Evolutionary conservation across 2,888 invertebrate species (phyloP).

Genomic region (Eupeodes luniger): DNA sequence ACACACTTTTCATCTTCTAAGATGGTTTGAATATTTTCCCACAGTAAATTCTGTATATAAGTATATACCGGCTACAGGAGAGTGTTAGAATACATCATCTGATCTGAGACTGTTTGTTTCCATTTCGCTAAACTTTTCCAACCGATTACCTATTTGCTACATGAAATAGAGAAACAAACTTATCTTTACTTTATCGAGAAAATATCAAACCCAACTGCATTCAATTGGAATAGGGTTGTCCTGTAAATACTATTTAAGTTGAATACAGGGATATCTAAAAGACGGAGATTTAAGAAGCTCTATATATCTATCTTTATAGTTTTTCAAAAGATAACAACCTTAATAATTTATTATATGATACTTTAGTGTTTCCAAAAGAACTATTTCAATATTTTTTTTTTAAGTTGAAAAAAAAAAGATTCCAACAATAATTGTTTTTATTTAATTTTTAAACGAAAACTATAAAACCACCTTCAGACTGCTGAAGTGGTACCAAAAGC

Average conservation of each 20-base stretch:
- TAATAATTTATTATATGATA: too few species aligned
- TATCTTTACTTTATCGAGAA: constrained; percentile 38
- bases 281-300: too few species aligned
- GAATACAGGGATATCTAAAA: not conserved
- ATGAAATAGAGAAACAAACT: constrained; percentile 45
- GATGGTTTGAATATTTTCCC: too few species aligned
- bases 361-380: too few species aligned
- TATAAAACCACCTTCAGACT: not conserved
- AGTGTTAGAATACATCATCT: constrained; percentile 1
- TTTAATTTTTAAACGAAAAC: not conserved
- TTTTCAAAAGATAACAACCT: not conserved
- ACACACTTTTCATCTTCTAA: too few species aligned
- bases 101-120: constrained; percentile 64
- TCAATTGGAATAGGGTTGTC: constrained; percentile 54
- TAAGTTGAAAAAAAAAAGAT: not conserved
- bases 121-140: constrained; percentile 72
- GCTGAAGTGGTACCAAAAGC: not conserved
- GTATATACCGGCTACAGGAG: too few species aligned
- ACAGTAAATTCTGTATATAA: too few species aligned
- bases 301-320: not conserved
- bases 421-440: not conserved
- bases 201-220: constrained; percentile 62
- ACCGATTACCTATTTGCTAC: constrained; percentile 57
- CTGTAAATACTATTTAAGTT: constrained; percentile 20
- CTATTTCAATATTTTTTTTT: not conserved